Evolutionary conservation across 2,113 vertebrate species (phyloP), one percentile per base, ranked within the genome.

Genomic region (Misgurnus mizolepis): DNA sequence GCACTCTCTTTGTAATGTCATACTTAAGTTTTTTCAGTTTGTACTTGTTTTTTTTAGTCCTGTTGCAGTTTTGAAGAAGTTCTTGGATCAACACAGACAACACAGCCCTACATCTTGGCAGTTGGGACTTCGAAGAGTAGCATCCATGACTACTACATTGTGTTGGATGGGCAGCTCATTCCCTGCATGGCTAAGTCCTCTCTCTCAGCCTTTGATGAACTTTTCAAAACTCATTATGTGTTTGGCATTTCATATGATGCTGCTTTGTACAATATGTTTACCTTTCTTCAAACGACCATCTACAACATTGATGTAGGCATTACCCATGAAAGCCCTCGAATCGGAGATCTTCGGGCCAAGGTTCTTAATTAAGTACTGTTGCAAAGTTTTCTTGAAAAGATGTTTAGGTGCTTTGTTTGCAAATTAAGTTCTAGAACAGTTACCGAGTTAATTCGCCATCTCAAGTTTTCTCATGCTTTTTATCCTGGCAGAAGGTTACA

Each of bases 41-140:
- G 22, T 22, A 22, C 22, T 22, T 22, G 0, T 43, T n/a, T n/a
- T n/a, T n/a, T n/a, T n/a, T n/a, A n/a, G n/a, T n/a, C n/a, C n/a
- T n/a, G n/a, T n/a, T n/a, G n/a, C n/a, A n/a, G n/a, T n/a, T n/a
- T n/a, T n/a, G n/a, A n/a, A n/a, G n/a, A n/a, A n/a, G n/a, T n/a
- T n/a, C n/a, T n/a, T 41, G 9, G 50, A 18, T 34, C 17, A 53
- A n/a, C 7, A 40, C 49, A 53, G 27, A 53, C 70, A 53, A 39
- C 22, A 41, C 76, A 67, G 39, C 81, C 76, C 7, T 83, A 83
- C n/a, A 76, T 83, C 18, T 78, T 79, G 15, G 60, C 77, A 18
- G 53, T 69, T n/a, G 82, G 76, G 66, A 27, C 67, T 10, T 67
- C 11, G 41, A 79, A 67, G 22, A 83, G 40, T 40, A 14, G 7